Evolutionary conservation across 2,113 vertebrate species (phyloP).

Genomic region (Platysternon megacephalum): DNA sequence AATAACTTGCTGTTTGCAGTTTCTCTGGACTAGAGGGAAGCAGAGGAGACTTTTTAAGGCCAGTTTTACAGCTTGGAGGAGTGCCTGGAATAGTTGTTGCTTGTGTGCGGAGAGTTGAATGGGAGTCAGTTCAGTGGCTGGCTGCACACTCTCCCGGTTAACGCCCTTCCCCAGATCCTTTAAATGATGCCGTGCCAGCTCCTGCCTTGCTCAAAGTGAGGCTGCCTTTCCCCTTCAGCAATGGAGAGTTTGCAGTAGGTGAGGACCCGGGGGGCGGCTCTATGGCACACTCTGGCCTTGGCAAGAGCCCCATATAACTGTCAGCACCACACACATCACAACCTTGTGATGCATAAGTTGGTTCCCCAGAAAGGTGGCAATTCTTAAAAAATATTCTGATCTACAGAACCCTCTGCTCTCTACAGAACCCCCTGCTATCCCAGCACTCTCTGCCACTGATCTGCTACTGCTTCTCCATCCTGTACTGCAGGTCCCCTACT

Average conservation of each 20-base stretch:
- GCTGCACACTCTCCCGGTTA: not conserved
- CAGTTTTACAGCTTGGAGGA: accelerated
- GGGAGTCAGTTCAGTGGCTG: not conserved
- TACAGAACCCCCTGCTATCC: accelerated
- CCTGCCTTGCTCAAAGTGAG: not conserved
- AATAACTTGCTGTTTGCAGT: not conserved
- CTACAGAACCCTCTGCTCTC: no score
- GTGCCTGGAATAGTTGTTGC: not conserved
- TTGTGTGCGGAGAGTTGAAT: not conserved
- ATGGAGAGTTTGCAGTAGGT: not conserved
- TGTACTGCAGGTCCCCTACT: not conserved
- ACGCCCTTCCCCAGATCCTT: not conserved
- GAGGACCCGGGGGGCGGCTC: not conserved
- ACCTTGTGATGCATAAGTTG: no score
- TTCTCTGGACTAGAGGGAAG: not conserved
- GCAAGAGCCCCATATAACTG: no score
- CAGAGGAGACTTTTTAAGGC: not conserved
- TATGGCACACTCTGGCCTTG: no score
- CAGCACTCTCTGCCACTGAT: accelerated
- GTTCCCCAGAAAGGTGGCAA: no score
- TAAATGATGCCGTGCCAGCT: not conserved
- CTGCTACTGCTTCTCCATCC: not conserved
- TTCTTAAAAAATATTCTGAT: no score
- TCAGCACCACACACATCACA: no score
- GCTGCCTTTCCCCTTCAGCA: not conserved